phyloP scores from a whole-genome alignment of 1,140 invertebrate genomes.

The Drosophila kurseongensis region DNA sequence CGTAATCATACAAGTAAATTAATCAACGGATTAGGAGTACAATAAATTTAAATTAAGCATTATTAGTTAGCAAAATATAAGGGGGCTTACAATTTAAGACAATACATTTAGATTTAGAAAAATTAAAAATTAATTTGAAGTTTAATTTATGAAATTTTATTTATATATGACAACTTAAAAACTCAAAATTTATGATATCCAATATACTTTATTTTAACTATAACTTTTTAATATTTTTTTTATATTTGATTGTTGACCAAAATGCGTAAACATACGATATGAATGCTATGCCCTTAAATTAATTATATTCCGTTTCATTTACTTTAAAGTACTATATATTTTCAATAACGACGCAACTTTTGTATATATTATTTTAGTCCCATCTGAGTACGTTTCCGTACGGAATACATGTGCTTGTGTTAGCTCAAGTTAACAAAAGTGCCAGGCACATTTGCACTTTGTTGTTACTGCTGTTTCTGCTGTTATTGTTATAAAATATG shows the following conservation, averaged over 20 bases:
- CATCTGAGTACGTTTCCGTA: slow-evolving; percentile 6
- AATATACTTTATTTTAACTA: no score
- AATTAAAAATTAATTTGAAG: no score
- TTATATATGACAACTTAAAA: no score
- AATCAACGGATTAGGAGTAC: slow-evolving; percentile 7
- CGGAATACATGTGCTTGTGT: slow-evolving; percentile 25
- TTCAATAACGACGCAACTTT: no score
- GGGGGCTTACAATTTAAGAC: background rate
- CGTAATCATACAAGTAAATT: slow-evolving; percentile 2
- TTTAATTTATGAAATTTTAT: no score
- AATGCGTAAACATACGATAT: no score
- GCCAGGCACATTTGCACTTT: slow-evolving; percentile 47
- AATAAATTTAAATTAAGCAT: no score
- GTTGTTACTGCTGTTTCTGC: slow-evolving; percentile 35
- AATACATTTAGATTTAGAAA: background rate
- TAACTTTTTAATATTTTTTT: no score
- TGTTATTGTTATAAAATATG: slow-evolving; percentile 59
- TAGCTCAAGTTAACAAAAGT: slow-evolving; percentile 57
- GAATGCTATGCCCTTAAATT: no score
- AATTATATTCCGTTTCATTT: background rate
- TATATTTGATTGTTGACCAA: no score
- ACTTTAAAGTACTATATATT: background rate
- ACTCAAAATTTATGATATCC: no score
- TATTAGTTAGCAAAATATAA: background rate
- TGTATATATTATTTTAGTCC: background rate